Evolutionary conservation across 2,113 vertebrate species (phyloP).

Genomic region (Notothenia coriiceps): DNA sequence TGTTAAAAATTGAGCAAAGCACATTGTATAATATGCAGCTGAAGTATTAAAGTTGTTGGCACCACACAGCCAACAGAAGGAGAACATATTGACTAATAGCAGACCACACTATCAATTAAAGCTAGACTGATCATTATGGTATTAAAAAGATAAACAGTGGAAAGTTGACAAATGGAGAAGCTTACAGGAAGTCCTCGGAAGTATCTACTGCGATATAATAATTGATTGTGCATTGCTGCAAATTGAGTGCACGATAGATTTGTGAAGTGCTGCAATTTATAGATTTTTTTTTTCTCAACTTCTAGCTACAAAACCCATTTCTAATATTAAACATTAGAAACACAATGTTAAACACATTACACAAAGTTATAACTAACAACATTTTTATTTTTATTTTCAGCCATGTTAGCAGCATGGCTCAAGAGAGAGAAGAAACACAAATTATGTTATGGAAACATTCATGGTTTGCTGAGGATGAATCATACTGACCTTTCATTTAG

Average conservation of each 20-base stretch:
- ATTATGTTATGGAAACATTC: not conserved
- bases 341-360: no score
- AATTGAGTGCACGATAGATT: not conserved
- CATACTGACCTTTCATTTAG: not conserved
- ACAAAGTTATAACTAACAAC: no score
- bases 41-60: not conserved
- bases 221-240: not conserved
- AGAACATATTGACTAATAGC: conserved; percentile 3
- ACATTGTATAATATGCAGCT: not conserved
- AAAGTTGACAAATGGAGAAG: conserved; percentile 5
- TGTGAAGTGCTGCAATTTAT: no score
- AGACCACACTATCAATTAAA: conserved; percentile 24
- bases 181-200: conserved; percentile 5
- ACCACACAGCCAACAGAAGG: not conserved
- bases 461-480: not conserved
- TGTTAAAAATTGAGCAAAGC: not conserved
- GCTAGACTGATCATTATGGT: conserved; percentile 1
- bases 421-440: no score
- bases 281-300: not conserved
- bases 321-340: no score
- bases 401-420: not conserved
- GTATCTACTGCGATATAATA: not conserved
- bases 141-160: conserved; percentile 14
- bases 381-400: not conserved
- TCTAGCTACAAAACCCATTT: not conserved